Percentiles rank a stretch among this genome's conserved stretches.
Evolutionary conservation across 2,888 invertebrate species (phyloP).

Genomic region (Tiphia femorata): DNA sequence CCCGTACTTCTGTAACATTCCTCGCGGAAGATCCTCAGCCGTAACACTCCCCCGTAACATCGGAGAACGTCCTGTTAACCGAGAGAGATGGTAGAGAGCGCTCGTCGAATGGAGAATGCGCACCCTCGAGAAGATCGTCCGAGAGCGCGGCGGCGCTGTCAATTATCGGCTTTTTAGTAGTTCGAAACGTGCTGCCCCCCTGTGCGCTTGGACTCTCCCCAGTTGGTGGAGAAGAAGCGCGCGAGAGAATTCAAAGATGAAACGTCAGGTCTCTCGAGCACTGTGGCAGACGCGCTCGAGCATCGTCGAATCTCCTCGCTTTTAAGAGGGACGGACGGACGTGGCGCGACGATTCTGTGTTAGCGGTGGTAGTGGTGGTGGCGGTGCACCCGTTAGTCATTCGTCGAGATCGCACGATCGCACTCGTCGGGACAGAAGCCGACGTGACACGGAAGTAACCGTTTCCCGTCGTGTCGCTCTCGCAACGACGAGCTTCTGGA

Average conservation of each 20-base stretch:
- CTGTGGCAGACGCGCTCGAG: slow-evolving; percentile 42
- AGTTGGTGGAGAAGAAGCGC: too few species aligned
- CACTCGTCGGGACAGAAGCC: slow-evolving; percentile 29
- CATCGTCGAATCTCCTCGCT: slow-evolving; percentile 32
- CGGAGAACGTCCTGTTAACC: neutral
- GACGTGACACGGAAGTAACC: slow-evolving; percentile 44
- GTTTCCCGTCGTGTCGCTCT: slow-evolving; percentile 30
- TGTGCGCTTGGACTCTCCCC: too few species aligned
- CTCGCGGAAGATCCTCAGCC: too few species aligned
- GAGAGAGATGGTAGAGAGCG: too few species aligned
- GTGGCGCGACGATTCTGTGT: too few species aligned
- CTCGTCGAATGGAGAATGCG: too few species aligned
- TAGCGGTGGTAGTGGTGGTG: too few species aligned
- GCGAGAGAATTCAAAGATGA: slow-evolving; percentile 53
- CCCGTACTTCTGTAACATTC: too few species aligned
- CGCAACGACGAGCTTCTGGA: slow-evolving; percentile 8
- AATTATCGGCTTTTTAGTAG: slow-evolving; percentile 49
- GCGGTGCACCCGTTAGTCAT: slow-evolving; percentile 48
- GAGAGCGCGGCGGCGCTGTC: slow-evolving; percentile 37
- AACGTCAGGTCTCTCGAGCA: slow-evolving; percentile 55
- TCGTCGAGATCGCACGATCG: slow-evolving; percentile 32
- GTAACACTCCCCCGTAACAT: too few species aligned
- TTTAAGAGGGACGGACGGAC: slow-evolving; percentile 46
- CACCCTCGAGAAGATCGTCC: neutral
- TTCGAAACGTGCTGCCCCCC: slow-evolving; percentile 42